Conservation (phyloP, 2,888 invertebrate species). For the Euplagia quadripunctaria region DNA sequence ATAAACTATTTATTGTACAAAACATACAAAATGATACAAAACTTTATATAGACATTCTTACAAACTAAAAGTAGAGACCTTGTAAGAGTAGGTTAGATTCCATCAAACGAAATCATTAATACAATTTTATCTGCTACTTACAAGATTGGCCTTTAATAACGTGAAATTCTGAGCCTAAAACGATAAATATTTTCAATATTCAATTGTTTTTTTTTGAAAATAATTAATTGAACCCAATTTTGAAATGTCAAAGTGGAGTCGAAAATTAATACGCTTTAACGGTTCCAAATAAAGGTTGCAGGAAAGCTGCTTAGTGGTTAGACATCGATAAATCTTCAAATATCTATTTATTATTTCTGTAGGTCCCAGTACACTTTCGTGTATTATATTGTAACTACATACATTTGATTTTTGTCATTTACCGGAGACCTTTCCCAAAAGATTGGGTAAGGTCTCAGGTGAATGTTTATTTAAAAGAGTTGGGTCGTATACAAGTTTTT, state of each 20-base stretch:
- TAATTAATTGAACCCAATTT: neutral
- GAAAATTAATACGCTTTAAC: constrained; percentile 9
- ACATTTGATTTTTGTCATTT: constrained; percentile 33
- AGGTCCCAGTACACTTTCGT: constrained; percentile 26
- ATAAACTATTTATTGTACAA: too few relatives aligned
- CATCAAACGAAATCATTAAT: neutral
- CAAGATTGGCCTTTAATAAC: neutral
- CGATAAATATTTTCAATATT: neutral
- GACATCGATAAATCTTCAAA: neutral
- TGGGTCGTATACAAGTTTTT: constrained; percentile 23
- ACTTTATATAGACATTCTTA: too few relatives aligned
- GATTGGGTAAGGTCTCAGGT: constrained; percentile 25
- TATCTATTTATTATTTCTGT: constrained; percentile 10
- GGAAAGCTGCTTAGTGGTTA: neutral
- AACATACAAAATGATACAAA: too few relatives aligned
- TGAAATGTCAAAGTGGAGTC: constrained; percentile 4
- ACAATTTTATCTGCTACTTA: neutral
- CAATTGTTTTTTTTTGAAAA: constrained; percentile 3
- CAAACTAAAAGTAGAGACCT: too few relatives aligned
- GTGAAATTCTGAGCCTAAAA: too few relatives aligned
- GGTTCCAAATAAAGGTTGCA: neutral
- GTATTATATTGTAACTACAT: constrained; percentile 19
- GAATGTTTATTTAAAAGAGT: constrained; percentile 32
- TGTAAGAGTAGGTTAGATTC: too few relatives aligned
- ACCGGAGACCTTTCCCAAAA: neutral